A percentile compares a stretch with the other conserved stretches of the same genome.
These are phyloP conservation scores for Melipona bicolor DNA, from an alignment of 2,888 invertebrate species.

Conservation along the genomic window DNA sequence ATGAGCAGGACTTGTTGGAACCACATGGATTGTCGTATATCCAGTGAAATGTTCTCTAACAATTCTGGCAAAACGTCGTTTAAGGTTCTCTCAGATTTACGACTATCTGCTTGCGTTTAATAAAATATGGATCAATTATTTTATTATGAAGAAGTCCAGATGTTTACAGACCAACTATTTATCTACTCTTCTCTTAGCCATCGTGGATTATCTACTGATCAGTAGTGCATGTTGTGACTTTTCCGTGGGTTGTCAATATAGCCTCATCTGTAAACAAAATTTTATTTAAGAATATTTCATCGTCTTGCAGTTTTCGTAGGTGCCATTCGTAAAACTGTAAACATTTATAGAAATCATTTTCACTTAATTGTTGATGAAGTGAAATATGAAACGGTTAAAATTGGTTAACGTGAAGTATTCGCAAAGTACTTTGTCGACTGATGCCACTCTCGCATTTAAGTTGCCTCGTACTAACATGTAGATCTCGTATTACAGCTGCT, in stretches of 20 bases:
- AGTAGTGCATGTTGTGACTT: neutral
- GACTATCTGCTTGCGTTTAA: neutral
- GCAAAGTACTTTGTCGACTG: too few species aligned
- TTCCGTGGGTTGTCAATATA: fast-evolving
- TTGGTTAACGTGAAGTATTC: neutral
- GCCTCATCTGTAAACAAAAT: neutral
- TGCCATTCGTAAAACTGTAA: neutral
- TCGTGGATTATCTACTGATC: too few species aligned
- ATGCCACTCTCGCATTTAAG: too few species aligned
- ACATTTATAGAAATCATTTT: neutral
- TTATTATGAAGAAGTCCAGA: neutral
- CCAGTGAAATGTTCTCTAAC: neutral
- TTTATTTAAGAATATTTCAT: neutral
- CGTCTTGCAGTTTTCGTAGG: too few species aligned
- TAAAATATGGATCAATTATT: neutral
- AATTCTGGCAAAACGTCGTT: neutral
- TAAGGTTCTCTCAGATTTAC: neutral
- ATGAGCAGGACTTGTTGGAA: neutral
- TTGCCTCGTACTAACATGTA: too few species aligned
- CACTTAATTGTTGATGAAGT: neutral
- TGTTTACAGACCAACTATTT: too few species aligned
- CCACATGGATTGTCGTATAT: neutral
- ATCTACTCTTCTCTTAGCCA: too few species aligned
- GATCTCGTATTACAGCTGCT: too few species aligned
- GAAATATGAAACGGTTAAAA: neutral